Evolutionary conservation across 1,140 invertebrate species (phyloP), one percentile per base, ranked within the genome.

Genomic region (Hylaeus anthracinus): DNA sequence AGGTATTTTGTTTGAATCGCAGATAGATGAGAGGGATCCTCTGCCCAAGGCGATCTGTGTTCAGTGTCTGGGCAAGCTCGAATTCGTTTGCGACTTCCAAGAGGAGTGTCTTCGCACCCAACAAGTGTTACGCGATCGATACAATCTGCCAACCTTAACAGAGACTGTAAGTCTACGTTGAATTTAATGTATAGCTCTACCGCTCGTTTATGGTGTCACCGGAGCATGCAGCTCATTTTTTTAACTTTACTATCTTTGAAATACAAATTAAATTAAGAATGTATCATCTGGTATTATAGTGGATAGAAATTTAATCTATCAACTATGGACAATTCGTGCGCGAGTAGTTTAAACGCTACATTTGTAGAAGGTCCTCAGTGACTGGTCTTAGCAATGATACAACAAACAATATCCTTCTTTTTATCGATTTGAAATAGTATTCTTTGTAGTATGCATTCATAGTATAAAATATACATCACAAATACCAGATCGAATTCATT

Each of bases 31-130:
- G 83, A 92, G 84, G 88, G 93, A 94, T 91, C 90, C 90, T 89
- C 89, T 94, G 78, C 92, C 93, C 65, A 94, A 94, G 87, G 88
- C 88, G 83, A 94, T 94, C 85, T 94, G 93, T 88, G 91, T 94
- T 86, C 92, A 94, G 76, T 94, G 93, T 90, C 86, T 94, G 88
- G 92, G 92, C 56, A 94, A 94, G 87, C 91, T 94, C 70, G 93
- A 94, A 91, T 94, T 93, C 81, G 92, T 94, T 89, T 94, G 93
- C 75, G 93, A 94, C 86, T 94, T 94, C 79, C 93, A 94, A 92
- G 93, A 94, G 86, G 92, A 93, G 87, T 94, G 92, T 91, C 91
- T 93, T 75, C 92, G 91, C 75, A 93, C 92, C 81, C 93, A 93
- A 89, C 88, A 92, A 87, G 82, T 89, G 86, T 91, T 93, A 85